These are phyloP conservation scores for Subanguina moxae DNA, from an alignment of 1,140 invertebrate genomes.

Conservation along the genomic window DNA sequence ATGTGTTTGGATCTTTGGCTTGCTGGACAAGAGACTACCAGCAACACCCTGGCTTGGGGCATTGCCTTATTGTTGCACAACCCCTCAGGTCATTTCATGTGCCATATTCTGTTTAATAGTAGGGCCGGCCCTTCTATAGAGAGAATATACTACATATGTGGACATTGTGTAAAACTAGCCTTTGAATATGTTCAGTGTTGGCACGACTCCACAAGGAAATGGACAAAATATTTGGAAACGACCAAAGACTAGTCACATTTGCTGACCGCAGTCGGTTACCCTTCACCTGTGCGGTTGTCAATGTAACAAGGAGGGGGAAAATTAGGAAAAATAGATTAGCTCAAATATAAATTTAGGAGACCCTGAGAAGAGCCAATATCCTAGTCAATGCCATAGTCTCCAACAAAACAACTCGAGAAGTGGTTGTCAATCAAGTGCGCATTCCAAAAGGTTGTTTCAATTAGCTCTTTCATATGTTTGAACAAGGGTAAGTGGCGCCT, in stretches of 20 bases:
- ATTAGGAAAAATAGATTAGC: not conserved
- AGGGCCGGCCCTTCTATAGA: no score
- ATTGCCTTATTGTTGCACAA: conserved; percentile 6
- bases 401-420: conserved; percentile 2
- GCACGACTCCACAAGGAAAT: not conserved
- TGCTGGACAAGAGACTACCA: conserved; percentile 15
- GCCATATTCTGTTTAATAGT: no score
- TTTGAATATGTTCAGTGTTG: no score
- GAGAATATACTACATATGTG: no score
- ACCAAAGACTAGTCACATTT: conserved; percentile 2
- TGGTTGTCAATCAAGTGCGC: not conserved
- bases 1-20: conserved; percentile 10
- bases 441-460: no score
- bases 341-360: conserved; percentile 1
- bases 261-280: conserved; percentile 5
- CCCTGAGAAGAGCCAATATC: not conserved
- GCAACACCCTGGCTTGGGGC: conserved; percentile 8
- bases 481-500: no score
- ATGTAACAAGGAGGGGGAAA: not conserved
- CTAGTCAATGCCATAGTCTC: conserved; percentile 5
- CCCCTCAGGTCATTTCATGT: no score
- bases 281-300: conserved; percentile 6
- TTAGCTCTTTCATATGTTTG: no score
- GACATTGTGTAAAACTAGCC: no score
- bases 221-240: conserved; percentile 4